phyloP scores from a whole-genome alignment of 2,797 vertebrate species.

The Podarcis lilfordi region DNA sequence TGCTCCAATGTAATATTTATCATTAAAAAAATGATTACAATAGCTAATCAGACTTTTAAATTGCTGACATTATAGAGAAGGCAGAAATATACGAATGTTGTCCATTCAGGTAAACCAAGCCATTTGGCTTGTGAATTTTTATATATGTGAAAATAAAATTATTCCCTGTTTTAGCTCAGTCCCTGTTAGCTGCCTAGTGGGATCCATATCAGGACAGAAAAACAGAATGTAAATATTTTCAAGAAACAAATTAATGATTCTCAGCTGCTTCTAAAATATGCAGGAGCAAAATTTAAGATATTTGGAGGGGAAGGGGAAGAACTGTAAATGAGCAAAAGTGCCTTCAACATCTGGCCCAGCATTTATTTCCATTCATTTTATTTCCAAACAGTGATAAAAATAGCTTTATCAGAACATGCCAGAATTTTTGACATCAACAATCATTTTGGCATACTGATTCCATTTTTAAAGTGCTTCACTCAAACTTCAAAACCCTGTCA shows the following conservation, averaged over 20 bases:
- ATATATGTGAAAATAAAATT: neutral
- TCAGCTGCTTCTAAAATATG: neutral
- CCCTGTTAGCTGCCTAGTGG: neutral
- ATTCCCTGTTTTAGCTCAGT: neutral
- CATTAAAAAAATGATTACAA: too few species aligned
- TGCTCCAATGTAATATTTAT: too few species aligned
- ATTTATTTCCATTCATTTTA: neutral
- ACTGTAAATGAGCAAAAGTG: neutral
- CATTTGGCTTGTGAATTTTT: neutral
- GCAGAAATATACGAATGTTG: too few species aligned
- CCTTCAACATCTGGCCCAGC: neutral
- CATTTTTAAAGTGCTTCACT: slow-evolving; percentile 6
- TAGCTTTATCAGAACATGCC: neutral
- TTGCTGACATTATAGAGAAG: too few species aligned
- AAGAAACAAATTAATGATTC: neutral
- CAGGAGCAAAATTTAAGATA: neutral
- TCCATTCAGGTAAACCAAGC: neutral
- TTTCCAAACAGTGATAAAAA: neutral
- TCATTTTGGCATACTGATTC: neutral
- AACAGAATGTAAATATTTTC: neutral
- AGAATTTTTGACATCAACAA: slow-evolving; percentile 32
- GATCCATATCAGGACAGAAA: neutral
- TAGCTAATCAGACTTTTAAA: too few species aligned
- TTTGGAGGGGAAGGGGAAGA: neutral
- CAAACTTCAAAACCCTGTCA: slow-evolving; percentile 20